A percentile compares a stretch with the other conserved stretches of the same genome.
These are phyloP conservation scores for Argya squamiceps DNA, from an alignment of 2,797 vertebrate genomes.

Conservation along the genomic window DNA sequence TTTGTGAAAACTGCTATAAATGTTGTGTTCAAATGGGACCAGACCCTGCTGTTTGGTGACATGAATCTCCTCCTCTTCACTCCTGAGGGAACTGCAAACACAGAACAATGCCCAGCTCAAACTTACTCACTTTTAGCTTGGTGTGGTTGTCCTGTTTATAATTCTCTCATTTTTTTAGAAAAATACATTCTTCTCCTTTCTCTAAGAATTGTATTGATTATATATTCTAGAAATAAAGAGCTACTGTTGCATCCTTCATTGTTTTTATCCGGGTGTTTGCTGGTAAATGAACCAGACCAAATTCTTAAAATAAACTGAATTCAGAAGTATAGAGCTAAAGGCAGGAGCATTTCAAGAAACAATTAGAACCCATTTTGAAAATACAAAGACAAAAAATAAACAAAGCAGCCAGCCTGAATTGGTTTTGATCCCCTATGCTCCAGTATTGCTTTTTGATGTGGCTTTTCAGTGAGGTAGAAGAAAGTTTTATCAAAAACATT, in stretches of 20 bases:
- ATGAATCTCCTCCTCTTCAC: background rate
- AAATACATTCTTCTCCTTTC: background rate
- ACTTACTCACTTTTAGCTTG: background rate
- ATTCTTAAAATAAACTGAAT: constrained; percentile 1
- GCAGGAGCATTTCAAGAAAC: constrained; percentile 28
- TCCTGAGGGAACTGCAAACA: background rate
- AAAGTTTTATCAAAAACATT: constrained; percentile 5
- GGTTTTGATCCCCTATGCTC: background rate
- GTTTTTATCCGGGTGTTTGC: background rate
- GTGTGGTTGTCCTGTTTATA: background rate
- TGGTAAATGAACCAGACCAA: background rate
- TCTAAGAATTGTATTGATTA: background rate
- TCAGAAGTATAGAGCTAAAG: background rate
- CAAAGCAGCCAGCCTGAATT: constrained; percentile 10
- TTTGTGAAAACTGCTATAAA: background rate
- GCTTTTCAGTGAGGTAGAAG: constrained; percentile 2
- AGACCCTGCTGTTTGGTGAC: background rate
- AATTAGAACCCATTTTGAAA: constrained; percentile 39
- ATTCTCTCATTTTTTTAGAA: background rate
- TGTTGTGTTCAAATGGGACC: background rate
- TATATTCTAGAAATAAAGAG: background rate
- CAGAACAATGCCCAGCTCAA: background rate
- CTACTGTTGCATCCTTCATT: background rate
- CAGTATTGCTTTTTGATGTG: background rate
- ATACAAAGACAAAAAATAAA: constrained; percentile 24